Evolutionary conservation across 2,888 invertebrate species (phyloP), one percentile per base, ranked within the genome.

Genomic region (Tetheella fluctuosa): DNA sequence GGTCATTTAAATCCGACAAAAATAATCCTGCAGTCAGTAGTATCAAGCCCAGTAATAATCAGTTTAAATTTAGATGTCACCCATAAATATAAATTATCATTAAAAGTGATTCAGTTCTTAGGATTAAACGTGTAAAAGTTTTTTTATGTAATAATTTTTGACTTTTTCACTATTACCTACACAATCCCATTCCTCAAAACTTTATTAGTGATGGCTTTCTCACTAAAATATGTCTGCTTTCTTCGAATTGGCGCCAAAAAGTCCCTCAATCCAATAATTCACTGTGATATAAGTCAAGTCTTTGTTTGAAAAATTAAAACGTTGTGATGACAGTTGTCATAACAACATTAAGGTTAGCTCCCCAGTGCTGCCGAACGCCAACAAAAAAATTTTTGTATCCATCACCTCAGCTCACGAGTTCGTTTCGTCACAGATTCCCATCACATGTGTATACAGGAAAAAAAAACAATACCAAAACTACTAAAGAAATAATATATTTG

Each of bases 261-360:
- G 30, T 34, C 34, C 34, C 34, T 34, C 13, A 34, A 34, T 34
- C 48, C n/a, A 20, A n/a, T n/a, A n/a, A n/a, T 48, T 48, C 48
- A 48, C 17, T 30, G 4, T 28, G 30, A n/a, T n/a, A 54, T 54
- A 12, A 54, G 30, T 54, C 28, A 54, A 30, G 17, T 17, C 54
- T 30, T 55, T 55, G 34, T 55, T 55, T 55, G 34, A 34, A 25
- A 55, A 34, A 54, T 34, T 34, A 34, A 28, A 34, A 54, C 34
- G 30, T 34, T 54, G 54, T 34, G 34, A 54, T 54, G 30, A 55
- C 34, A 55, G 20, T 55, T 55, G 55, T 55, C 55, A 34, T 55
- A 55, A 55, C 55, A 55, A 34, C 34, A 55, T 34, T 55, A 54
- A 30, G 23, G 54, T 54, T 34, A 13, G 34, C 17, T 55, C 34